phyloP scores from a whole-genome alignment of 2,113 vertebrate species.

The Macrotis lagotis region DNA sequence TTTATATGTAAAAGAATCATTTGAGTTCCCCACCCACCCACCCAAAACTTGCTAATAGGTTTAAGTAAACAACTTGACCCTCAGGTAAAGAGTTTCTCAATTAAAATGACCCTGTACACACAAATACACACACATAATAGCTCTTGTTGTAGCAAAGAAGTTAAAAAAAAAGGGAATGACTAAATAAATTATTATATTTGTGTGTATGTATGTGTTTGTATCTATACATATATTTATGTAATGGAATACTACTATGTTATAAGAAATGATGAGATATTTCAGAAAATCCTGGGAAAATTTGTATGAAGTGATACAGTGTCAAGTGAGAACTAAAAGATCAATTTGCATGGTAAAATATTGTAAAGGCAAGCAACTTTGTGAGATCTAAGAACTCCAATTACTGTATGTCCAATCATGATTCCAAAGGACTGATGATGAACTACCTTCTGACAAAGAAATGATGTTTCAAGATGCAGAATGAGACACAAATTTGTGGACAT shows the following conservation, averaged over 20 bases:
- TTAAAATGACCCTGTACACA: neutral
- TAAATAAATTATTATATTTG: neutral
- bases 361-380: neutral
- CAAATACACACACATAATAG: neutral
- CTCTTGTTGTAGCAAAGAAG: neutral
- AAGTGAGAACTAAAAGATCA: neutral
- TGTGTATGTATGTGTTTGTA: too few species aligned
- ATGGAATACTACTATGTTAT: neutral
- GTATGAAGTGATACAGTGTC: neutral
- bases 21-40: too few species aligned
- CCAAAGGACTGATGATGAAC: neutral
- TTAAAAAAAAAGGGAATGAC: neutral
- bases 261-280: neutral
- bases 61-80: neutral
- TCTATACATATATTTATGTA: neutral
- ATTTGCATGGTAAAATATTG: neutral
- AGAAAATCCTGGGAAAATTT: neutral
- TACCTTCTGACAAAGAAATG: neutral
- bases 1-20: neutral
- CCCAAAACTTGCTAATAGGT: neutral
- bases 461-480: neutral
- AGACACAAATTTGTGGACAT: neutral
- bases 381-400: neutral
- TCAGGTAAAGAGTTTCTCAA: neutral
- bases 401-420: neutral